Base-by-base conservation (phyloP, 2,113 vertebrate genomes). In the Hystrix brachyura region DNA sequence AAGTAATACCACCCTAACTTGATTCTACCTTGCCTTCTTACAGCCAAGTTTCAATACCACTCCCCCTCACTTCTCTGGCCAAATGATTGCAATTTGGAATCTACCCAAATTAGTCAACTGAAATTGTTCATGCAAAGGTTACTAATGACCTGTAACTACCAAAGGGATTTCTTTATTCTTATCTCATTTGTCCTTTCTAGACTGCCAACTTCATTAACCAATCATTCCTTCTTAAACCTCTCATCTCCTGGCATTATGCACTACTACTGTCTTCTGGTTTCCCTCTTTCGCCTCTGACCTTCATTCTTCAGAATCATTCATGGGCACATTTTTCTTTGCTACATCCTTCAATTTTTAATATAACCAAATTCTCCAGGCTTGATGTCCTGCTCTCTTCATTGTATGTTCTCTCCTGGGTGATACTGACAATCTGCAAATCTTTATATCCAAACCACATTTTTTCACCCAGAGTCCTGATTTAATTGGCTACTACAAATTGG, bases 111-210 rank as follows among this genome's bases (percentile, higher is more conserved):
- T 83, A 87, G 91, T 85, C 76, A 60, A 64, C 21, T 79, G 84
- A 81, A 71, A 90, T 8, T 85, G 18, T 48, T 92, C 88, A 51
- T 14, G 62, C 76, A 76, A 81, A 95, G 53, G 91, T 87, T 91
- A 94, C 92, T 57, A 96, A 88, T 57, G 51, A 97, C 84, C 80
- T 84, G 87, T 81, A 87, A 65, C 81, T 72, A 95, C 23, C 80
- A 96, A 90, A 74, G 78, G 65, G 65, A 93, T 38, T 64, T 69
- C 85, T 87, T 69, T 71, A 12, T 64, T 87, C 57, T 90, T 89
- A 88, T 51, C 82, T 93, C 88, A 57, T 10, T 72, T 74, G n/a
- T 95, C 74, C 69, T 60, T 92, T 90, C 53, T 85, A 81, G 55
- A 76, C 17, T 90, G 90, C 85, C n/a, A 53, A 38, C 19, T 95